Base-by-base conservation (phyloP, 2,797 vertebrate genomes). In the Tragopan temminckii region DNA sequence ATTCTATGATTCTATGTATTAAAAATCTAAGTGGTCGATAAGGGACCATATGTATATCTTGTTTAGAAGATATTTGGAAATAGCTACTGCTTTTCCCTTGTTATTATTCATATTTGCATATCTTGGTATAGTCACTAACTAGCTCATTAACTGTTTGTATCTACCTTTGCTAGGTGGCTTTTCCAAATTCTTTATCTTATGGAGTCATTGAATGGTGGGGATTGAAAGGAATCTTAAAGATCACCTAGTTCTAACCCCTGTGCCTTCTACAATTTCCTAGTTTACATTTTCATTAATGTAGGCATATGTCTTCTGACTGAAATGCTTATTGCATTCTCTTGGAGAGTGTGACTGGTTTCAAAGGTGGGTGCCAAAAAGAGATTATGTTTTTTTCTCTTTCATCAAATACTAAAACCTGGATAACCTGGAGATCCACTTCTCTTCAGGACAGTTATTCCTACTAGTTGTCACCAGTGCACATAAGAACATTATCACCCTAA, bases 401-500 rank as follows among this genome's bases (percentile, higher is more conserved):
- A 57, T 92, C 52, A 89, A 80, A 84, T 29, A 33, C 4, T 43
- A 12, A 55, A 55, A 20, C 16, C 31, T 57, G 55, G 55, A 57
- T 33, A 57, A 85, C 16, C 33, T 80, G 53, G 9, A 88, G 52
- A 88, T 48, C 24, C 7, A 52, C 5, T 61, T 66, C 4, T 92
- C 80, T 85, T 68, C 45, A 77, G 24, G 72, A 70, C 21, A 77
- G 63, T 43, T 88, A 45, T 78, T 94, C 79, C 62, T 91, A 74
- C 29, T 50, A 88, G 72, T 79, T 92, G 52, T 83, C 76, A 70
- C 27, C 31, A 77, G 36, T 20, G 13, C 17, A 35, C 48, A 48
- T 19, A 82, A 58, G 68, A 92, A 89, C 36, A 52, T 80, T 80
- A 20, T 33, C 36, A 85, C 52, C 52, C 89, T 88, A 89, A 83